These are phyloP conservation scores for Drosophila cardini DNA, from an alignment of 1,140 invertebrate species.

Conservation along the genomic window DNA sequence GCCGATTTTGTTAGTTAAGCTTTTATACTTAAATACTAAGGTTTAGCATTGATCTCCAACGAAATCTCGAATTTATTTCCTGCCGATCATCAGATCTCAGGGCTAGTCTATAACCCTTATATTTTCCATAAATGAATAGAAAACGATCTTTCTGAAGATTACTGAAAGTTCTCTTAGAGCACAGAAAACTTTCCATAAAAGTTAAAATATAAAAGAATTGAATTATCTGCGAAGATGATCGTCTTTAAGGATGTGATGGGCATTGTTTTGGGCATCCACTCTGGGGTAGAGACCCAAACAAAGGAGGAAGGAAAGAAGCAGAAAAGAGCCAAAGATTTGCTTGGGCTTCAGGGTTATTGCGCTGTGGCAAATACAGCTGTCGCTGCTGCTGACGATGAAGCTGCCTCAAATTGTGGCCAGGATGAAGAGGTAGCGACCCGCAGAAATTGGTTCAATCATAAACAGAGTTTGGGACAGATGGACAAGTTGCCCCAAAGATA, in stretches of 20 bases:
- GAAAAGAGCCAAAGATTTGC: conserved; percentile 33
- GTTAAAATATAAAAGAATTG: background rate
- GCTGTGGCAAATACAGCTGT: conserved; percentile 69
- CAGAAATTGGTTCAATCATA: conserved; percentile 78
- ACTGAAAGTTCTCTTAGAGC: too few relatives aligned
- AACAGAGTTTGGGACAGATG: conserved; percentile 11
- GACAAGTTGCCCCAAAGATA: conserved; percentile 33
- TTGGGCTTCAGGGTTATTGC: conserved; percentile 6
- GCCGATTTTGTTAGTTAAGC: too few relatives aligned
- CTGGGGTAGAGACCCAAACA: background rate
- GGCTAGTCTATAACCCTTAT: too few relatives aligned
- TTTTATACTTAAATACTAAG: too few relatives aligned
- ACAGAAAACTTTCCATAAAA: background rate
- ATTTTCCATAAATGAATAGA: too few relatives aligned
- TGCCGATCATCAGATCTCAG: too few relatives aligned
- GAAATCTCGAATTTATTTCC: too few relatives aligned
- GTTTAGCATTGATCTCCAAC: too few relatives aligned
- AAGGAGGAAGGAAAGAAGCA: background rate
- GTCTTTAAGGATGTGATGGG: background rate
- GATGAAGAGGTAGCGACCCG: conserved; percentile 39
- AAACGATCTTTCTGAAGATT: too few relatives aligned
- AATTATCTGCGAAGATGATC: background rate
- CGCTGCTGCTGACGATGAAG: background rate
- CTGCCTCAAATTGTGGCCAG: background rate
- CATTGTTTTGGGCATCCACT: background rate